phyloP scores from a whole-genome alignment of 2,113 vertebrate species.

The Zapornia atra region DNA sequence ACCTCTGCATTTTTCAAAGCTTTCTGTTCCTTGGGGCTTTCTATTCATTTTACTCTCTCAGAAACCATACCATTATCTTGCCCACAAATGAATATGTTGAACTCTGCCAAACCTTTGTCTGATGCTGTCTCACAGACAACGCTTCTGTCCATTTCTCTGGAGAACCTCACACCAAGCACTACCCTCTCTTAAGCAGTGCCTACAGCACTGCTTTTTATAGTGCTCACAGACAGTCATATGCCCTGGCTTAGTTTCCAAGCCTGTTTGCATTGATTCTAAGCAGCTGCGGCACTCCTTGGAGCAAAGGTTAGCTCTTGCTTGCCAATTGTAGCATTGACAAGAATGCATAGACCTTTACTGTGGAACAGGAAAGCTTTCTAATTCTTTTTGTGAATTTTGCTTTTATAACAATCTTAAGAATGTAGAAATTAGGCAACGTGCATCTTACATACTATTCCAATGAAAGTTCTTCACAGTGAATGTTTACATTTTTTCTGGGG shows the following conservation, averaged over 20 bases:
- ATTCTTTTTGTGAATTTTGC: not conserved
- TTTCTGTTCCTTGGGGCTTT: not conserved
- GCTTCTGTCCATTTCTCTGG: not conserved
- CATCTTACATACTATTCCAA: not conserved
- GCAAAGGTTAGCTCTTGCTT: not conserved
- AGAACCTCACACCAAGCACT: not conserved
- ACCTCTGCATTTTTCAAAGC: not conserved
- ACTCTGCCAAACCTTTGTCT: not conserved
- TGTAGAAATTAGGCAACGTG: not conserved
- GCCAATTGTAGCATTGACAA: not conserved
- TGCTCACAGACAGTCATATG: fast-evolving
- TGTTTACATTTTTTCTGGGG: not conserved
- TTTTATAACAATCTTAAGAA: not conserved
- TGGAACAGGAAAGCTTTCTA: not conserved
- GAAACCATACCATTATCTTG: not conserved
- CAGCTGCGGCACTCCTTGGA: not conserved
- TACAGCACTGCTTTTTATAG: not conserved
- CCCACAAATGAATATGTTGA: not conserved
- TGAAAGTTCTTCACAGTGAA: not conserved
- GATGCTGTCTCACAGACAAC: not conserved
- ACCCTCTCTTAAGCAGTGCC: fast-evolving
- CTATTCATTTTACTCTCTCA: not conserved
- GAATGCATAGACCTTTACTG: not conserved
- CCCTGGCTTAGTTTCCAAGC: not conserved
- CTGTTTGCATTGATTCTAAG: not conserved